Conservation (phyloP, 2,113 vertebrate genomes). For the Rhinopomastus cyanomelas region DNA sequence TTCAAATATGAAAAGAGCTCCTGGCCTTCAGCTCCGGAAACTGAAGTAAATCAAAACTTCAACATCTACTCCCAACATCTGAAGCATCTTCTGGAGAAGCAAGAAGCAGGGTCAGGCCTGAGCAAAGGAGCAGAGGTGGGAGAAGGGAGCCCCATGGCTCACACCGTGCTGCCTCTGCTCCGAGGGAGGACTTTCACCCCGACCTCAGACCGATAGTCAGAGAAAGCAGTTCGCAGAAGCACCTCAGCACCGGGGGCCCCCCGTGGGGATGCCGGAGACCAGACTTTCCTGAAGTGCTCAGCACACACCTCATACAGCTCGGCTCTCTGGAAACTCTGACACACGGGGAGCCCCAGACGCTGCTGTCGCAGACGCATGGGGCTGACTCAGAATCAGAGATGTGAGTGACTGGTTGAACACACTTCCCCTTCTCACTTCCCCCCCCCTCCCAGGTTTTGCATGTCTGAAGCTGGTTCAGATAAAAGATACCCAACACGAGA, state of each 20-base stretch:
- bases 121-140: background rate
- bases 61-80: rapidly evolving
- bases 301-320: background rate
- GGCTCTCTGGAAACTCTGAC: conserved; percentile 53
- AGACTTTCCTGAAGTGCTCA: conserved; percentile 41
- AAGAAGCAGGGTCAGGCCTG: background rate
- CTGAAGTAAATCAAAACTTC: background rate
- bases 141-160: background rate
- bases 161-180: background rate
- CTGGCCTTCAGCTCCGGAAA: background rate
- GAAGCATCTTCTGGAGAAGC: background rate
- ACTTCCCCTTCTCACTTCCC: conserved; percentile 21
- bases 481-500: conserved; percentile 55
- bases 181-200: background rate
- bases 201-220: background rate
- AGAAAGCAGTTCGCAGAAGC: background rate
- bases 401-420: background rate
- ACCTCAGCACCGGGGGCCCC: background rate
- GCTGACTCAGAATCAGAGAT: conserved; percentile 47
- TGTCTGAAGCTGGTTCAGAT: conserved; percentile 59
- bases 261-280: background rate
- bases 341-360: background rate
- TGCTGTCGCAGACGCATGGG: conserved; percentile 33
- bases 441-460: conserved; percentile 31
- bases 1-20: rapidly evolving